Conservation (phyloP, 2,888 invertebrate species). For the Spatulosminthurus flaviceps region DNA sequence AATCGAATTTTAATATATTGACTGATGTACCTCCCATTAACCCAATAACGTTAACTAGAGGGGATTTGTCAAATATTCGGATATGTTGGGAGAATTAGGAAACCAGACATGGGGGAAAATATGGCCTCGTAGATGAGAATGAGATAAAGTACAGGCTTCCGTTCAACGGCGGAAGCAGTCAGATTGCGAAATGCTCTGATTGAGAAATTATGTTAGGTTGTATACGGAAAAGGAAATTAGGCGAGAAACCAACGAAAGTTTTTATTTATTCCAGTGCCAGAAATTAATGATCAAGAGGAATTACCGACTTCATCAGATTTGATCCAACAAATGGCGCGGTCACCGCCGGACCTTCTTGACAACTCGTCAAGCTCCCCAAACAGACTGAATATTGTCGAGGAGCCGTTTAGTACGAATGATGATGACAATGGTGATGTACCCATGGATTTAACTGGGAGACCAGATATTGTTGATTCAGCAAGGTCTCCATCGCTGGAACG, state of each 20-base stretch:
- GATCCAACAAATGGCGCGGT: background rate
- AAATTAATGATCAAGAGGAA: conserved; percentile 34
- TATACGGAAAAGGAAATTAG: background rate
- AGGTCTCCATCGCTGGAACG: background rate
- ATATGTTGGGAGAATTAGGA: too few species aligned
- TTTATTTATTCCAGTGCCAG: conserved; percentile 25
- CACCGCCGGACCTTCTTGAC: conserved; percentile 29
- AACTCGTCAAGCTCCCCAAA: conserved; percentile 32
- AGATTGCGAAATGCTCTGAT: background rate
- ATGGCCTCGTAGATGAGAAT: too few species aligned
- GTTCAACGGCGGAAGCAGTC: too few species aligned
- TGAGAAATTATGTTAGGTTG: background rate
- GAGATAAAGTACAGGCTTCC: too few species aligned
- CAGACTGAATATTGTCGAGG: conserved; percentile 40
- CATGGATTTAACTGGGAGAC: conserved; percentile 28
- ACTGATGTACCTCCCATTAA: too few species aligned
- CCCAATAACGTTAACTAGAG: too few species aligned
- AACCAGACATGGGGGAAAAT: too few species aligned
- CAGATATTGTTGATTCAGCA: conserved; percentile 4
- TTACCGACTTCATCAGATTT: conserved; percentile 29
- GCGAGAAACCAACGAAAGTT: background rate
- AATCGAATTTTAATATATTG: too few species aligned
- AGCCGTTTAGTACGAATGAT: conserved; percentile 15
- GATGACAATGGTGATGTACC: conserved; percentile 25
- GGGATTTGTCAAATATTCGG: too few species aligned